Conservation (phyloP, 2,888 invertebrate species). For the Cosmorhoe ocellata region DNA sequence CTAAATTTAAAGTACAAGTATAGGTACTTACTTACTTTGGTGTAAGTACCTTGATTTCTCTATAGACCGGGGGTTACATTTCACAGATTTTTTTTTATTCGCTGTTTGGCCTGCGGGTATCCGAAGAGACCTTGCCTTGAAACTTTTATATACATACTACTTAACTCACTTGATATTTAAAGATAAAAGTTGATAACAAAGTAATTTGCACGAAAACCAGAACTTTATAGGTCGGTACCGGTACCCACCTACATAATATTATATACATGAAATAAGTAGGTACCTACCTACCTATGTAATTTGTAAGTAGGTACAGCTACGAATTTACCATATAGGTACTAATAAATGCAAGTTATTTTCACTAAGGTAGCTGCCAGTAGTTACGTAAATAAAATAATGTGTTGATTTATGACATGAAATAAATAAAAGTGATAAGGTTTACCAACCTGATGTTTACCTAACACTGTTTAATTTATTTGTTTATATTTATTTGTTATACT, state of each 20-base stretch:
- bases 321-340: too few species aligned
- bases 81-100: background rate
- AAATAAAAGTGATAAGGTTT: conserved; percentile 31
- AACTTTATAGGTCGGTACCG: too few species aligned
- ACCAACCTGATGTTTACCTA: background rate
- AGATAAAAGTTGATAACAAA: background rate
- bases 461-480: conserved; percentile 6
- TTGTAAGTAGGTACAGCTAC: too few species aligned
- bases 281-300: too few species aligned
- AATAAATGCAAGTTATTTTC: too few species aligned
- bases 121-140: background rate
- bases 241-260: too few species aligned
- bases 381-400: conserved; percentile 17
- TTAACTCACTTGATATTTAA: background rate
- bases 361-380: too few species aligned
- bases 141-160: conserved; percentile 1
- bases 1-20: too few species aligned
- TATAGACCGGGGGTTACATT: too few species aligned
- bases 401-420: conserved; percentile 34
- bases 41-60: too few species aligned
- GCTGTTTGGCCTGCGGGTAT: background rate
- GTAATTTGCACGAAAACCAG: background rate
- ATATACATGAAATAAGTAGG: too few species aligned
- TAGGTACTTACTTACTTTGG: too few species aligned
- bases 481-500: background rate